Base-by-base conservation (phyloP, 2,888 invertebrate species). In the Rhagonycha lutea region DNA sequence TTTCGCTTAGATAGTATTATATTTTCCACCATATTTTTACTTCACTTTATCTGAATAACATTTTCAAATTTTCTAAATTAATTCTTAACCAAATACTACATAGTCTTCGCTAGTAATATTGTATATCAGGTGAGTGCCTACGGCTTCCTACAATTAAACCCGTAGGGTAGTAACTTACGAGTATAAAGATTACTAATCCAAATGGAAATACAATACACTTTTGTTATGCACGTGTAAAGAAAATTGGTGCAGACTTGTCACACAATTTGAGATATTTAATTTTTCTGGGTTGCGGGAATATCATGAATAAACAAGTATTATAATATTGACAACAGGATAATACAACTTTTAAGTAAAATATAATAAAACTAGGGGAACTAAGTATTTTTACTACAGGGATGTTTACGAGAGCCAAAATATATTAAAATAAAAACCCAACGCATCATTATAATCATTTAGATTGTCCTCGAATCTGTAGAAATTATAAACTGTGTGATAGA, bases 151-250 rank as follows among this genome's bases (percentile, higher is more conserved):
- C 32, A 61, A 70, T 71, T 32, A 71, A 75, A 63, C 68, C 75
- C 68, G 18, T 26, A 72, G 75, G 75, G 72, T 61, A 72, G 69
- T 60, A 69, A 72, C 47, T 47, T 47, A 18, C 18, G 18, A 18
- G 18, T 18, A 61, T 65, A 18, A 61, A 60, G 69, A 69, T 69
- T 70, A 76, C 68, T 76, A 70, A 76, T 69, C 61, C 67, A 69
- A 69, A 74, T 65, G 73, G 75, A 61, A 72, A 77, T 72, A 71
- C 72, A 77, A 80, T 78, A 79, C 80, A 78, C 79, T 80, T 81
- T 81, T 47, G 29, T 76, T 81, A 79, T 78, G 81, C 82, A 83
- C 81, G 81, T 79, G 81, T 47, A 47, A n/a, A 47, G 47, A 47
- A 47, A n/a, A 47, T 47, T 47, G 47, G n/a, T 47, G n/a, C n/a